Evolutionary conservation across 2,797 vertebrate genomes (phyloP).

Genomic region (Sciaenops ocellatus): DNA sequence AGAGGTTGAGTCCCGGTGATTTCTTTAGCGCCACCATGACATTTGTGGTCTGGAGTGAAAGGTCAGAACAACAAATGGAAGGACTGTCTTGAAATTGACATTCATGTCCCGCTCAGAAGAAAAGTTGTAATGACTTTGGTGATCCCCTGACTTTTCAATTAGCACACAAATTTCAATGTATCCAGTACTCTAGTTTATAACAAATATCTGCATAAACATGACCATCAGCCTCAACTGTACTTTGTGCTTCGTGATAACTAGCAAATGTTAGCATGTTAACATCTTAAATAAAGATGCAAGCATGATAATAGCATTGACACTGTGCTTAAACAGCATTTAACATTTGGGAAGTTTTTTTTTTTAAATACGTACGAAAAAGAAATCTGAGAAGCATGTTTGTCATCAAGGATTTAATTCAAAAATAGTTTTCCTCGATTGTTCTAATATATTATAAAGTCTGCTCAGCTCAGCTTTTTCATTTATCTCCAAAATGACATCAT

Average conservation of each 20-base stretch:
- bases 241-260: not conserved
- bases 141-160: not conserved
- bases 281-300: too few species aligned
- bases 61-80: not conserved
- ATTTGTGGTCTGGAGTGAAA: not conserved
- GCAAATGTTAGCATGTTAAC: not conserved
- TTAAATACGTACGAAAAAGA: not conserved
- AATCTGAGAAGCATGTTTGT: not conserved
- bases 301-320: too few species aligned
- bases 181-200: not conserved
- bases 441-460: not conserved
- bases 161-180: not conserved
- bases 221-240: not conserved
- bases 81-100: not conserved
- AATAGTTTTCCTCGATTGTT: not conserved
- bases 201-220: not conserved
- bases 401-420: not conserved
- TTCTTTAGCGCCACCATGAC: not conserved
- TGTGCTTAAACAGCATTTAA: not conserved
- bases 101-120: not conserved
- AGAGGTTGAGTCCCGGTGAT: not conserved
- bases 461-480: not conserved
- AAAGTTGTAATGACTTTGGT: not conserved
- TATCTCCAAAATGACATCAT: slow-evolving; percentile 6
- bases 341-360: too few species aligned